Evolutionary conservation across 2,797 vertebrate genomes (phyloP), one percentile per base, ranked within the genome.

Genomic region (Sebastiscus albofasciatus): DNA sequence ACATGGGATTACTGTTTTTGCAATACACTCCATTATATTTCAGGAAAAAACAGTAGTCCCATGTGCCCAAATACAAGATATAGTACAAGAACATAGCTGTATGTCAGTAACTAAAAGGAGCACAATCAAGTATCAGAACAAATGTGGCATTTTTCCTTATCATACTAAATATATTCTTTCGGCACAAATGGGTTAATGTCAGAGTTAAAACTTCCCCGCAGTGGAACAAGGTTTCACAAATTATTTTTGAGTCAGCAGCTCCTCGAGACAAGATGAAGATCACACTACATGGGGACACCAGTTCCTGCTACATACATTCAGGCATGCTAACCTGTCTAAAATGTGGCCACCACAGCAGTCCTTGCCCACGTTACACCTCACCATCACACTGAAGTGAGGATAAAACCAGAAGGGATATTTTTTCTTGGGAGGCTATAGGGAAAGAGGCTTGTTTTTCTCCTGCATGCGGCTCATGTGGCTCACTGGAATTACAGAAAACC

Each of bases 401-500:
- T 56, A 75, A 77, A 81, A 80, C 26, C 26, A 65, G 12, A 64
- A 22, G 55, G 18, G 42, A 61, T 65, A 16, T 60, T 72, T 55
- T 6, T 56, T 68, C 22, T 36, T 22, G 60, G 42, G 56, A 69
- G 46, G 67, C 33, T 20, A 33, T 20, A 60, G 26, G 9, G n/a
- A 54, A 54, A 18, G 6, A 59, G 31, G 29, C 67, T 16, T 67
- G 42, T 77, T 85, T 82, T 68, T 42, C 27, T 72, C 33, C 13
- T n/a, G 26, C 1, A 14, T 61, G 31, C 3, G 2, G 24, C 52
- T 58, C 12, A 42, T 31, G 62, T 18, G 39, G 58, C 24, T 77
- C 29, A 34, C 36, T 83, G 77, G 72, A 82, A 82, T 73, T 73
- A 80, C 46, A 79, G 52, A 65, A 75, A 67, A 54, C 65, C 73